Conservation (phyloP, 2,888 invertebrate genomes). For the Steinernema hermaphroditum region DNA sequence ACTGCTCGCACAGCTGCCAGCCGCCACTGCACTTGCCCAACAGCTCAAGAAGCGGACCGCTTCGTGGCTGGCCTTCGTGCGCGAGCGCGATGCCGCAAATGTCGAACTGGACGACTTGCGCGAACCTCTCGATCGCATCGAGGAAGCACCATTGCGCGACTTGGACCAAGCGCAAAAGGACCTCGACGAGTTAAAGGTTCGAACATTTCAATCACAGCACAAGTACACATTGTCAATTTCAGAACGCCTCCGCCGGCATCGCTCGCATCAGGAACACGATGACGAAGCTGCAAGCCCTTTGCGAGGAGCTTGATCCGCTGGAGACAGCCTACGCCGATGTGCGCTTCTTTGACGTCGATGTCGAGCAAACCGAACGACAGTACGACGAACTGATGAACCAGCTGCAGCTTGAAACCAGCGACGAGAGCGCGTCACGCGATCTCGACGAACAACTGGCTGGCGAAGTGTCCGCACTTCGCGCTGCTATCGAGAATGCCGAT, state of each 20-base stretch:
- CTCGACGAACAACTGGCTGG: constrained; percentile 14
- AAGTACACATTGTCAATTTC: no score
- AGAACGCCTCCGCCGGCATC: background rate
- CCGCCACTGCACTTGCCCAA: background rate
- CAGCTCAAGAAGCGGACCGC: constrained; percentile 45
- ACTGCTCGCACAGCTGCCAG: background rate
- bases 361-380: constrained; percentile 51
- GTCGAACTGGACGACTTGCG: constrained; percentile 33
- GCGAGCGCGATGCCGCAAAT: constrained; percentile 48
- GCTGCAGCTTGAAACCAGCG: constrained; percentile 35
- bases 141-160: constrained; percentile 13
- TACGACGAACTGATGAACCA: constrained; percentile 41
- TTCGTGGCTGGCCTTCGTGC: constrained; percentile 48
- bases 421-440: constrained; percentile 35
- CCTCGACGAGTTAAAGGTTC: constrained; percentile 6
- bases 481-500: background rate
- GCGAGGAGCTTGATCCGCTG: constrained; percentile 52
- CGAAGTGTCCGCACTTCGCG: background rate
- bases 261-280: constrained; percentile 9
- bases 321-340: constrained; percentile 52
- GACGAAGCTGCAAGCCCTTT: constrained; percentile 45
- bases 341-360: constrained; percentile 56
- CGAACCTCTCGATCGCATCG: constrained; percentile 35
- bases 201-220: background rate
- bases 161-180: background rate